Conservation (phyloP, 2,113 vertebrate species). For the Helogale parvula region DNA sequence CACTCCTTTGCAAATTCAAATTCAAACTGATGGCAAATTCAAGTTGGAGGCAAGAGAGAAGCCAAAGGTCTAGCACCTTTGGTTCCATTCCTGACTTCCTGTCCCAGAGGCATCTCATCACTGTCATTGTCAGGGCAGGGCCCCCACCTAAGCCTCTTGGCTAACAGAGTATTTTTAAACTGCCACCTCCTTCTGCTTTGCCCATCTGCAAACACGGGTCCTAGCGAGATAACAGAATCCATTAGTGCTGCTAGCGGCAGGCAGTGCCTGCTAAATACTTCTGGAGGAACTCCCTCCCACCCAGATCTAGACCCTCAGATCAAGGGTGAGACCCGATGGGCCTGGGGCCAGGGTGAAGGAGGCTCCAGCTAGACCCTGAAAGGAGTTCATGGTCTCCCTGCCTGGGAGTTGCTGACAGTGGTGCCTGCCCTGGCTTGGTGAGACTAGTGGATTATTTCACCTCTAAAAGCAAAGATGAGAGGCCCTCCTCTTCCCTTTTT, state of each 20-base stretch:
- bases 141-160: slow-evolving; percentile 78
- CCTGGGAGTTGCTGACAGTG: background rate
- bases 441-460: background rate
- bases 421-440: background rate
- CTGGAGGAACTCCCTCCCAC: background rate
- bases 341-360: fast-evolving
- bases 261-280: slow-evolving; percentile 53
- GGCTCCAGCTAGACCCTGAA: too few species aligned
- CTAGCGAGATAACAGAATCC: slow-evolving; percentile 78
- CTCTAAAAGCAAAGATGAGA: background rate
- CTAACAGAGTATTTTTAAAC: slow-evolving; percentile 81
- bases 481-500: background rate
- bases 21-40: background rate
- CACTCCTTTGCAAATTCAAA: background rate
- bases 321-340: background rate
- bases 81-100: background rate
- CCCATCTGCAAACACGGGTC: slow-evolving; percentile 72
- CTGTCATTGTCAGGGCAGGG: slow-evolving; percentile 64
- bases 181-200: slow-evolving; percentile 80
- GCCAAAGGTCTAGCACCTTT: background rate
- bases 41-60: background rate
- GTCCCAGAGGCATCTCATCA: background rate
- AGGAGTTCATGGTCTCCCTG: background rate
- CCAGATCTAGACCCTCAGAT: background rate
- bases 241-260: slow-evolving; percentile 80